phyloP scores from a whole-genome alignment of 2,113 vertebrate species.

The Asarcornis scutulata region DNA sequence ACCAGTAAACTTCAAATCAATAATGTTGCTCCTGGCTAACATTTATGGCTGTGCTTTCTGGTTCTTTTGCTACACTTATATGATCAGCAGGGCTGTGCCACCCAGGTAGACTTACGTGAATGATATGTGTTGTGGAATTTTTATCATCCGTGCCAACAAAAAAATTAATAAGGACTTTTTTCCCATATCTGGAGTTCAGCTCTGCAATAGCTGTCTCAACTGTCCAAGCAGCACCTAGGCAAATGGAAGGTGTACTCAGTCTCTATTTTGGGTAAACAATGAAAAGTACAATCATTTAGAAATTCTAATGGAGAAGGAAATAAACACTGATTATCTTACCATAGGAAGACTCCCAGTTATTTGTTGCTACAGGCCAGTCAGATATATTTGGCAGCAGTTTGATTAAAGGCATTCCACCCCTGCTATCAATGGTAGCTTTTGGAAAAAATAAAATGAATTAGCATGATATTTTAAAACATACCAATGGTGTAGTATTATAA shows the following conservation, averaged over 20 bases:
- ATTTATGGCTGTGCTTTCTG: background rate
- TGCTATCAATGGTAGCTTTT: constrained; percentile 86
- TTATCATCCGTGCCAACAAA: constrained; percentile 92
- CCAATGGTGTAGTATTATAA: background rate
- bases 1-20: background rate
- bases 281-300: background rate
- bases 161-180: constrained; percentile 89
- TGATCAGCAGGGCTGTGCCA: background rate
- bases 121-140: constrained; percentile 88
- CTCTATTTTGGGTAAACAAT: background rate
- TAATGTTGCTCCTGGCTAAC: background rate
- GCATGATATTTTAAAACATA: background rate
- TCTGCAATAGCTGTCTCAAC: constrained; percentile 85
- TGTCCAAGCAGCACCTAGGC: constrained; percentile 83
- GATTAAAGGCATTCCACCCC: constrained; percentile 86
- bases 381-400: constrained; percentile 80
- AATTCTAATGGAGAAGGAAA: background rate
- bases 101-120: constrained; percentile 88
- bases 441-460: constrained; percentile 30
- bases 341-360: constrained; percentile 82
- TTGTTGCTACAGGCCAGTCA: constrained; percentile 90
- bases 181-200: constrained; percentile 89
- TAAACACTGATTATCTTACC: constrained; percentile 74
- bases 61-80: background rate
- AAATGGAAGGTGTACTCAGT: constrained; percentile 3